Base-by-base conservation (phyloP, 2,888 invertebrate species). In the Amorpha juglandis region DNA sequence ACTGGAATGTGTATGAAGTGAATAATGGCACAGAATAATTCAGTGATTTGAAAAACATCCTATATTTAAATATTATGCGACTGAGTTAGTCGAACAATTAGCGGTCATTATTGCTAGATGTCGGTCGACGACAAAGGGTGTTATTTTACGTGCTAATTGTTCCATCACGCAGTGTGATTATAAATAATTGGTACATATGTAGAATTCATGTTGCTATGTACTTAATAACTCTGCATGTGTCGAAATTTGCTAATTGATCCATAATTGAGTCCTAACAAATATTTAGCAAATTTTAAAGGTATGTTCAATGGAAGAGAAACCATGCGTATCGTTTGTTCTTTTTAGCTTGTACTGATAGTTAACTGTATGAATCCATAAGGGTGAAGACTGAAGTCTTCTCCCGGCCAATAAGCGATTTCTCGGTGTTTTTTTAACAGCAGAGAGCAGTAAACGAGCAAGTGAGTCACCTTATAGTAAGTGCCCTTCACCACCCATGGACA, bases 111-210 rank as follows among this genome's bases (percentile, higher is more conserved):
- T 78, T 74, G 74, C 67, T 73, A 72, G 75, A 77, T 76, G 78
- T 77, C 74, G 74, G 78, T 72, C 72, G 78, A 72, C 78, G 81
- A 84, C 83, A 84, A 83, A 81, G 81, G 82, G 76, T 71, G 72
- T 68, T 70, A 71, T 72, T 70, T 69, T 70, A 75, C 73, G 76
- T 76, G 84, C 74, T 87, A 87, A 88, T 83, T 83, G 75, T 77
- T 70, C 71, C 74, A 75, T 81, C 84, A 86, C 80, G 86, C 68
- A 42, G 21, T 62, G 55, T 27, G 62, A 48, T 35, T 51, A 35
- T 51, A 35, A 50, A 50, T 50, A 50, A 50, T 50, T 50, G 19
- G 50, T 50, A 50, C 38, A 48, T 48, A 50, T 35, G 27, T 33
- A 35, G n/a, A 6, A 19, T 35, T 35, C 66, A 42, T 42, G 58